phyloP scores from a whole-genome alignment of 1,140 invertebrate genomes.

The Apolygus lucorum region DNA sequence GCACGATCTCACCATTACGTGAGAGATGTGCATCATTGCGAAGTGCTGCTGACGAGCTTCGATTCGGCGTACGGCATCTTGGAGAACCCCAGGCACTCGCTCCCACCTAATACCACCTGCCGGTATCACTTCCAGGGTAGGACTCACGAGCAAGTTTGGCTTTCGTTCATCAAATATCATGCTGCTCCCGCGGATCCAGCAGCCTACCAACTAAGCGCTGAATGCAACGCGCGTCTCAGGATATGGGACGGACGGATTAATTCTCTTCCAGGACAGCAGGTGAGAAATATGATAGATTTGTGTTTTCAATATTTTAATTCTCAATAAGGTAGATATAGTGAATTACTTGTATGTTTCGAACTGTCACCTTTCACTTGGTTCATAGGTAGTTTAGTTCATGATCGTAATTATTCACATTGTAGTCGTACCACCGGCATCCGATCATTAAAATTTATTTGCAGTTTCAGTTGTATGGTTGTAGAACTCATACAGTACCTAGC shows the following conservation, averaged over 20 bases:
- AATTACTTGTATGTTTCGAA: no score
- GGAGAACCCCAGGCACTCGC: slow-evolving; percentile 42
- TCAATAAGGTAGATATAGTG: no score
- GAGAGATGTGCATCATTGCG: slow-evolving; percentile 59
- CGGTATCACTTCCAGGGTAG: slow-evolving; percentile 51
- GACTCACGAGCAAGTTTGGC: slow-evolving; percentile 67
- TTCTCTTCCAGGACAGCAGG: slow-evolving; percentile 37
- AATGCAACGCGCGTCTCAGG: slow-evolving; percentile 61
- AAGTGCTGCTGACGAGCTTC: slow-evolving; percentile 64
- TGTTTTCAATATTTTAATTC: no score
- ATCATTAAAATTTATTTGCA: no score
- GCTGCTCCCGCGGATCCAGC: slow-evolving; percentile 53
- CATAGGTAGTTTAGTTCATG: no score
- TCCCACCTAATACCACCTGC: slow-evolving; percentile 44
- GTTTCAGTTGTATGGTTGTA: no score
- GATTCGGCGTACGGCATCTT: slow-evolving; percentile 58
- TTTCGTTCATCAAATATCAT: slow-evolving; percentile 74
- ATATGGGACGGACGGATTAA: slow-evolving; percentile 61
- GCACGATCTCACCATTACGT: slow-evolving; percentile 63
- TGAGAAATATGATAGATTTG: no score
- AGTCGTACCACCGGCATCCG: no score
- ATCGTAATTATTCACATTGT: no score
- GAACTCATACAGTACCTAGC: no score
- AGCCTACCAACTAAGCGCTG: slow-evolving; percentile 52
- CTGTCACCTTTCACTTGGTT: no score